A percentile compares a stretch with the other conserved stretches of the same genome.
Evolutionary conservation across 2,888 invertebrate species (phyloP).

Genomic region (Pachycephus smyrnensis): DNA sequence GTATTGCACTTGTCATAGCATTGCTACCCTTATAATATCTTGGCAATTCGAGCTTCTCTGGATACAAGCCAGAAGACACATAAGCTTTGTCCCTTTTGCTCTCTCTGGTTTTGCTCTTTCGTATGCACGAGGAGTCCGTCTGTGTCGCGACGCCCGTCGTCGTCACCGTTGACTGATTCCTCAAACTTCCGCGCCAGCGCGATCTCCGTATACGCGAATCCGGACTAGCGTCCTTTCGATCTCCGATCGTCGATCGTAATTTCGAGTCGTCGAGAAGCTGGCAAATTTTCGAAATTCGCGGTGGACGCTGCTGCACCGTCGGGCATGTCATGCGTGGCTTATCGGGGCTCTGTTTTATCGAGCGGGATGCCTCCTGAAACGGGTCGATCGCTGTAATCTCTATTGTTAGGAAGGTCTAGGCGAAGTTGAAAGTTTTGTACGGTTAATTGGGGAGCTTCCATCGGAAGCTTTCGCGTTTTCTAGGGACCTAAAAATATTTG

Average conservation of each 20-base stretch:
- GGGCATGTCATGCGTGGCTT: neutral
- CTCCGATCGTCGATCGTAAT: slow-evolving; percentile 12
- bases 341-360: neutral
- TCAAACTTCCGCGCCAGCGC: slow-evolving; percentile 22
- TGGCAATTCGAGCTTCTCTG: slow-evolving; percentile 15
- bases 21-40: neutral
- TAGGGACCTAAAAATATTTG: slow-evolving; percentile 1
- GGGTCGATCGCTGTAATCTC: neutral
- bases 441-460: neutral
- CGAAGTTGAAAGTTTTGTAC: neutral
- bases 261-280: neutral
- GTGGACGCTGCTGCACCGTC: neutral
- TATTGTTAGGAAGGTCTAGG: neutral
- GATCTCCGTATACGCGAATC: slow-evolving; percentile 23
- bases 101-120: slow-evolving; percentile 19
- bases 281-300: slow-evolving; percentile 13
- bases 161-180: slow-evolving; percentile 32
- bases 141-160: slow-evolving; percentile 28
- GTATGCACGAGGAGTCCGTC: slow-evolving; percentile 25
- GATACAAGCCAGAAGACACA: slow-evolving; percentile 25
- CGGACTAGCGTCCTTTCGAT: slow-evolving; percentile 23
- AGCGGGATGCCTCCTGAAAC: neutral
- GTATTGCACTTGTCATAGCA: neutral
- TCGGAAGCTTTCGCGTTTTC: neutral
- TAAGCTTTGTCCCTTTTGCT: slow-evolving; percentile 18